Conservation (phyloP, 2,888 invertebrate species). For the Synergus gifuensis region DNA sequence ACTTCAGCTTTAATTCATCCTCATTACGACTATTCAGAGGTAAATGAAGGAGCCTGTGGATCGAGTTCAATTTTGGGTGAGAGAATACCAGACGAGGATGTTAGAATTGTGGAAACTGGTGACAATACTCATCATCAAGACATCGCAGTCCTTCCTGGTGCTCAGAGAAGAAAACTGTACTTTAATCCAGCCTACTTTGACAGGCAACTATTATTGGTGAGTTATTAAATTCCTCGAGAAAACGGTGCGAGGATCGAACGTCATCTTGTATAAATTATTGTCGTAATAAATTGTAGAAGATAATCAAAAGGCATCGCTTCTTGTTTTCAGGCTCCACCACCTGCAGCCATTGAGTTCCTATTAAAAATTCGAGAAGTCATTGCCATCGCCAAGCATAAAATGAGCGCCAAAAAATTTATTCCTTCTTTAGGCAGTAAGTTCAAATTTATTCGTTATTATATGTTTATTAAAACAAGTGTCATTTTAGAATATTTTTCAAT, state of each 20-base stretch:
- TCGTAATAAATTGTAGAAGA: slow-evolving; percentile 5
- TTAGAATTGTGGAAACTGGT: slow-evolving; percentile 90
- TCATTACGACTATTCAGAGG: slow-evolving; percentile 69
- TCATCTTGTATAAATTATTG: slow-evolving; percentile 16
- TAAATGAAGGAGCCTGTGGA: slow-evolving; percentile 74
- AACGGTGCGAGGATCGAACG: background rate
- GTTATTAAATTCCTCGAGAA: slow-evolving; percentile 61
- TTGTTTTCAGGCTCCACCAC: slow-evolving; percentile 89
- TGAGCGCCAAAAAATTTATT: slow-evolving; percentile 88
- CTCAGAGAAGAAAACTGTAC: slow-evolving; percentile 88
- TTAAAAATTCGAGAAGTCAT: slow-evolving; percentile 94
- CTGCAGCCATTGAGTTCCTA: slow-evolving; percentile 93
- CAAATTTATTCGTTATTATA: background rate
- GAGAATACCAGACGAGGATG: slow-evolving; percentile 90
- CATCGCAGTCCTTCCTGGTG: slow-evolving; percentile 79
- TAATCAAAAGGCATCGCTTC: slow-evolving; percentile 6
- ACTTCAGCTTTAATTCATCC: slow-evolving; percentile 88
- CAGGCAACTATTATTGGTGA: slow-evolving; percentile 89
- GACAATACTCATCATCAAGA: slow-evolving; percentile 78
- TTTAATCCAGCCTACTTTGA: slow-evolving; percentile 96
- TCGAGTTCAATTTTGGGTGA: slow-evolving; percentile 78
- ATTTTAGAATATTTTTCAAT: background rate
- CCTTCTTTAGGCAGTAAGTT: slow-evolving; percentile 83
- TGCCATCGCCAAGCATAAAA: slow-evolving; percentile 92
- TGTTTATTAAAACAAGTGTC: background rate